phyloP scores from a whole-genome alignment of 1,140 invertebrate genomes.

The Anastrepha ludens region DNA sequence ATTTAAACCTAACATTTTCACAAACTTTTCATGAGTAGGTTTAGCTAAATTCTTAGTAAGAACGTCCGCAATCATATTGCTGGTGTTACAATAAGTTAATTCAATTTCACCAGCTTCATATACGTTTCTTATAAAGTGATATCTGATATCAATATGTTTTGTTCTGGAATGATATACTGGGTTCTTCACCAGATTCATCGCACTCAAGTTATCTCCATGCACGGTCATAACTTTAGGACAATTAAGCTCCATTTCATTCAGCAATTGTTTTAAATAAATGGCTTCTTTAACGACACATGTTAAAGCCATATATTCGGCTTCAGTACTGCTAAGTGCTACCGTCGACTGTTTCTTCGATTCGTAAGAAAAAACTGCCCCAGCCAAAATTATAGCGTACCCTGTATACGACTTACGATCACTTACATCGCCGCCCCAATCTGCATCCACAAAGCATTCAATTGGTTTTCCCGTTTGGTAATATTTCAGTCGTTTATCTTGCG shows the following conservation, averaged over 20 bases:
- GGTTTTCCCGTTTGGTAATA: background rate
- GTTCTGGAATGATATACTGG: slow-evolving; percentile 62
- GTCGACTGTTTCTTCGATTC: slow-evolving; percentile 67
- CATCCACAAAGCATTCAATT: background rate
- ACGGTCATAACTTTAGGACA: background rate
- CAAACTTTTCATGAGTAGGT: slow-evolving; percentile 46
- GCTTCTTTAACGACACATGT: slow-evolving; percentile 63
- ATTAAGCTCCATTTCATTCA: slow-evolving; percentile 46
- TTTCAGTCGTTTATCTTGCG: slow-evolving; percentile 14
- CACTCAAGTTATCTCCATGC: slow-evolving; percentile 61
- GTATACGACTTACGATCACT: slow-evolving; percentile 32
- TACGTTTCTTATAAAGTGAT: slow-evolving; percentile 65
- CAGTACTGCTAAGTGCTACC: slow-evolving; percentile 66
- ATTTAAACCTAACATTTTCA: slow-evolving; percentile 1
- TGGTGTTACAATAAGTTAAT: slow-evolving; percentile 58
- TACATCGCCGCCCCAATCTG: slow-evolving; percentile 31
- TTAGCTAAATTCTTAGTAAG: too few relatives aligned
- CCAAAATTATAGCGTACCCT: slow-evolving; percentile 64
- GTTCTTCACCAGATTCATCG: slow-evolving; percentile 61
- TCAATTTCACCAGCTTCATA: slow-evolving; percentile 57
- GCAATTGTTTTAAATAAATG: slow-evolving; percentile 61
- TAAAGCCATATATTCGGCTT: slow-evolving; percentile 61
- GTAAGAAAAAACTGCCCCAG: slow-evolving; percentile 63
- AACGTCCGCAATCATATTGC: slow-evolving; percentile 60
- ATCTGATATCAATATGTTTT: slow-evolving; percentile 67